Conservation (phyloP, 2,888 invertebrate genomes). For the Eledona agricola region DNA sequence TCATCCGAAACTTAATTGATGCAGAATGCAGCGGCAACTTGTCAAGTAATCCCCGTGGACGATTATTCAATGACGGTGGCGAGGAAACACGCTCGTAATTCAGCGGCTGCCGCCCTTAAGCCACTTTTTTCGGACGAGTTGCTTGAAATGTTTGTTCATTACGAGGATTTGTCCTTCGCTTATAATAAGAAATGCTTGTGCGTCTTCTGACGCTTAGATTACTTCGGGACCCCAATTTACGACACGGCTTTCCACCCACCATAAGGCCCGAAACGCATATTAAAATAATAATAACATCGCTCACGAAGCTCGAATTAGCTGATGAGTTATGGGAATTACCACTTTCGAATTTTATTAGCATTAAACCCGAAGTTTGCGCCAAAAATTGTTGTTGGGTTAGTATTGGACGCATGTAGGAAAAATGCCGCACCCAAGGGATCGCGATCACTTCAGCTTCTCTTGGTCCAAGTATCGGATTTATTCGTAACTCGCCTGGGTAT, state of each 20-base stretch:
- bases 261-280: slow-evolving; percentile 27
- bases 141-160: slow-evolving; percentile 45
- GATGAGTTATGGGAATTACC: slow-evolving; percentile 25
- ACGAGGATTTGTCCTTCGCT: slow-evolving; percentile 43
- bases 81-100: slow-evolving; percentile 39
- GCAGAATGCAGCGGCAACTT: slow-evolving; percentile 40
- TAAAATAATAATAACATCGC: slow-evolving; percentile 35
- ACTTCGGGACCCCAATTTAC: slow-evolving; percentile 40
- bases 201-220: slow-evolving; percentile 40
- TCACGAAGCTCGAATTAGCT: slow-evolving; percentile 29
- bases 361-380: too few relatives aligned
- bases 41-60: slow-evolving; percentile 45
- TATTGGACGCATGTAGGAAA: too few relatives aligned
- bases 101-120: slow-evolving; percentile 32
- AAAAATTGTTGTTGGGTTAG: too few relatives aligned
- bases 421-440: slow-evolving; percentile 40
- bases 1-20: slow-evolving; percentile 27
- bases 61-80: slow-evolving; percentile 46
- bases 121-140: slow-evolving; percentile 35
- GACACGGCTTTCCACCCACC: slow-evolving; percentile 32
- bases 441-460: slow-evolving; percentile 44
- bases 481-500: slow-evolving; percentile 43
- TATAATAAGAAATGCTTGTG: slow-evolving; percentile 43
- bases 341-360: too few relatives aligned
- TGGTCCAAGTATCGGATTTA: slow-evolving; percentile 45